A percentile compares a stretch with the other conserved stretches of the same genome.
These are phyloP conservation scores for Chionis minor DNA, from an alignment of 2,113 vertebrate genomes.

Conservation along the genomic window DNA sequence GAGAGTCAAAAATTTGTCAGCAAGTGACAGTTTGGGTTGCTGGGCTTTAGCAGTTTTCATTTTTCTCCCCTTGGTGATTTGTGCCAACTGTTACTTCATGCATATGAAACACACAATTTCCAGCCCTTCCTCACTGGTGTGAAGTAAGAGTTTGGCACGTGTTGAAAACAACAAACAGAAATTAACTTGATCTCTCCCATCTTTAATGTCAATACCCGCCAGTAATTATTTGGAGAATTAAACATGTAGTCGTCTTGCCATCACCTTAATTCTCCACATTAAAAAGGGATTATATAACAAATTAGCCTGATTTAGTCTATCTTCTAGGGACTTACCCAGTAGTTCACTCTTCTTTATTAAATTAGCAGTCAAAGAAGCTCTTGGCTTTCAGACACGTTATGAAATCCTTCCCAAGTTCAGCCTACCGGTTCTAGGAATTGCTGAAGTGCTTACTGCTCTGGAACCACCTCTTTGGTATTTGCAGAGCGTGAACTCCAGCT, in stretches of 20 bases:
- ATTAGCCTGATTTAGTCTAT: background rate
- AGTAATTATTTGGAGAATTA: conserved; percentile 35
- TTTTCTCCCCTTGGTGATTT: background rate
- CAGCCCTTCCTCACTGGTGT: conserved; percentile 14
- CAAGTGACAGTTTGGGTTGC: background rate
- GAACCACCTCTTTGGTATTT: conserved; percentile 69
- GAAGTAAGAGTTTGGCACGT: conserved; percentile 32
- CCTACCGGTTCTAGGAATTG: conserved; percentile 18
- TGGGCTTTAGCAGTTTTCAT: conserved; percentile 3
- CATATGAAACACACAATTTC: conserved; percentile 12
- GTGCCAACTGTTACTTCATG: conserved; percentile 40
- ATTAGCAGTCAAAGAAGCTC: conserved; percentile 31
- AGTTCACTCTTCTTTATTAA: conserved; percentile 9
- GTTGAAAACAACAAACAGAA: conserved; percentile 32
- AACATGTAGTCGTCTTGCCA: background rate
- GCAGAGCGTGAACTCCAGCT: conserved; percentile 81
- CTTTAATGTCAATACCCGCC: background rate
- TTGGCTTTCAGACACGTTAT: conserved; percentile 16
- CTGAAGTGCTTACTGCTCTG: conserved; percentile 28
- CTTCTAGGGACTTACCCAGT: background rate
- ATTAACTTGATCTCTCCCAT: background rate
- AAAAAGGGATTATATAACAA: conserved; percentile 32
- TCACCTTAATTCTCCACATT: conserved; percentile 24
- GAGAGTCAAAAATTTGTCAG: background rate
- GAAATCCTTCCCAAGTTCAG: conserved; percentile 11